Evolutionary conservation across 2,113 vertebrate species (phyloP).

Genomic region (Phalacrocorax brasilianus): DNA sequence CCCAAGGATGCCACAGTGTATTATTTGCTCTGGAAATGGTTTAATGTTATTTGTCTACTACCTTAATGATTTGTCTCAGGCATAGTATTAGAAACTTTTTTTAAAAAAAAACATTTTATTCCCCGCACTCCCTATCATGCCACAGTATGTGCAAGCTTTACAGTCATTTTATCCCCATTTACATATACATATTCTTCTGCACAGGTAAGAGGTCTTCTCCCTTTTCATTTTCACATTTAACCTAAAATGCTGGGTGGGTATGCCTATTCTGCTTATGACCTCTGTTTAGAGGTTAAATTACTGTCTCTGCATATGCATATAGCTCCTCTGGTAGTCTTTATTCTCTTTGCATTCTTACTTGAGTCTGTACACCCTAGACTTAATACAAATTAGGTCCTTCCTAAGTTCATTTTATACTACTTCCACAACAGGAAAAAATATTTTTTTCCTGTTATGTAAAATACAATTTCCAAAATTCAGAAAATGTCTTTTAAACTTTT

Average conservation of each 20-base stretch:
- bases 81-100: background rate
- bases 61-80: background rate
- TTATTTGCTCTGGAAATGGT: background rate
- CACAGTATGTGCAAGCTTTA: background rate
- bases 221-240: background rate
- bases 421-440: background rate
- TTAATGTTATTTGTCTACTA: background rate
- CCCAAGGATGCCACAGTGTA: background rate
- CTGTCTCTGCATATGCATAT: background rate
- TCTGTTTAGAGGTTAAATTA: background rate
- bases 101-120: background rate
- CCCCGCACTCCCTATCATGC: background rate
- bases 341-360: background rate
- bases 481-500: background rate
- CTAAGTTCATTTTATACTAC: background rate
- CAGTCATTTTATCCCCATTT: background rate
- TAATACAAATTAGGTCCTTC: background rate
- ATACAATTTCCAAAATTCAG: background rate
- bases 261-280: background rate
- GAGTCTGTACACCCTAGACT: background rate
- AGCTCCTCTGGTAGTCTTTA: background rate
- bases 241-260: background rate
- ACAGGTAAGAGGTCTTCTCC: background rate
- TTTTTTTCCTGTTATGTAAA: background rate
- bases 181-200: background rate